phyloP scores from a whole-genome alignment of 2,888 invertebrate genomes.

The Melitaea athalia region DNA sequence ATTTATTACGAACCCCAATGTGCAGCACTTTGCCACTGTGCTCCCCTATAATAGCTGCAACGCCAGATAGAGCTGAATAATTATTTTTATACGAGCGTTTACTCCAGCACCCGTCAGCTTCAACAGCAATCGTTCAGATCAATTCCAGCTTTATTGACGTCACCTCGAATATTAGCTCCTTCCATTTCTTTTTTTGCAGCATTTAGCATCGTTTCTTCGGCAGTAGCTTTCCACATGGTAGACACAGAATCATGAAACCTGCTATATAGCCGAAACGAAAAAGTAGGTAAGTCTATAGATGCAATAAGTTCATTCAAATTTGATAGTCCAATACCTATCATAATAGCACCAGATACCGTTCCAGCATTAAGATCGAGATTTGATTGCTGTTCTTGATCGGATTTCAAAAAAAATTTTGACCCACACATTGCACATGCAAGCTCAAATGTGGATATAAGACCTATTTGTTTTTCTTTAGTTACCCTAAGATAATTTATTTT shows the following conservation, averaged over 20 bases:
- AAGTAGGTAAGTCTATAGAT: not conserved
- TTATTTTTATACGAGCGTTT: constrained; percentile 39
- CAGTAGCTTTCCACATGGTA: not conserved
- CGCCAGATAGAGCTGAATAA: constrained; percentile 40
- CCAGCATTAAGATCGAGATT: not conserved
- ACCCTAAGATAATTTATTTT: not conserved
- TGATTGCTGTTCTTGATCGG: not conserved
- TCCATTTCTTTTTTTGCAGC: constrained; percentile 25
- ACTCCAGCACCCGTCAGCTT: constrained; percentile 41
- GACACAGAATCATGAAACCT: not conserved
- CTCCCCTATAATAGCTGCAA: constrained; percentile 39
- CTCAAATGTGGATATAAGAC: not conserved
- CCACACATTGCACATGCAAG: not conserved
- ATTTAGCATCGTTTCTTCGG: not conserved
- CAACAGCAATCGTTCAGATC: constrained; percentile 35
- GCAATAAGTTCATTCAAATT: not conserved
- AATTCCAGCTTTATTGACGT: constrained; percentile 28
- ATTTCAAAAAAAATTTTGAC: not conserved
- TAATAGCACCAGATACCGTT: not conserved
- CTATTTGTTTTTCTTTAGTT: not conserved
- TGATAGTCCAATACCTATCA: not conserved
- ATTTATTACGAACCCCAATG: constrained; percentile 39
- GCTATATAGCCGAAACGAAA: not conserved
- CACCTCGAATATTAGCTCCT: constrained; percentile 22
- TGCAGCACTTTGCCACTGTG: constrained; percentile 34